Percentiles rank a stretch among this genome's conserved stretches.
phyloP scores from a whole-genome alignment of 2,113 vertebrate species.

The Rhipidura dahli region DNA sequence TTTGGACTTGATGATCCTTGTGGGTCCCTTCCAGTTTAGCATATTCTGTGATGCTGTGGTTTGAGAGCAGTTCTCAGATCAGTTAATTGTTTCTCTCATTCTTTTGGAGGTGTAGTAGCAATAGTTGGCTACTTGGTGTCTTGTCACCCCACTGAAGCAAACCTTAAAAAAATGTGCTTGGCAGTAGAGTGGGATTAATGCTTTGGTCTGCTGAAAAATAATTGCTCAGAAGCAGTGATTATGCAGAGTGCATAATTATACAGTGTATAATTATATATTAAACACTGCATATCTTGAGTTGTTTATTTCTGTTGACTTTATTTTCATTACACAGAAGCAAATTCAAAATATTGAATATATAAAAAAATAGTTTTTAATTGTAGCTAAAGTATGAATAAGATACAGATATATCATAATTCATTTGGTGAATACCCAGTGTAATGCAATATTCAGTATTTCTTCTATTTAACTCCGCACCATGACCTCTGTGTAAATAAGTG shows the following conservation, averaged over 20 bases:
- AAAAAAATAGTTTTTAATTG: neutral
- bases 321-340: neutral
- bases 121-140: neutral
- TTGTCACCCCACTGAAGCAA: neutral
- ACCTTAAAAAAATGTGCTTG: neutral
- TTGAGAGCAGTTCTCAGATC: neutral
- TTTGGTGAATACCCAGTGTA: neutral
- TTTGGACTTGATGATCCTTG: neutral
- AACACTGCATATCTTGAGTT: neutral
- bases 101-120: rapidly evolving
- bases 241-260: neutral
- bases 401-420: neutral
- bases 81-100: neutral
- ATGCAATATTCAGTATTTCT: neutral
- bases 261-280: neutral
- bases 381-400: neutral
- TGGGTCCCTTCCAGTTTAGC: neutral
- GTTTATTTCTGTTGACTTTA: neutral
- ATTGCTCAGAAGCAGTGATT: neutral
- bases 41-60: neutral
- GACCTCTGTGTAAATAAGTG: neutral
- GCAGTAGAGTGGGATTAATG: neutral
- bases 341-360: neutral
- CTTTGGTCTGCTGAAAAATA: neutral
- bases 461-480: neutral